Conservation (phyloP, 2,888 invertebrate genomes). For the Anthrax anthrax region DNA sequence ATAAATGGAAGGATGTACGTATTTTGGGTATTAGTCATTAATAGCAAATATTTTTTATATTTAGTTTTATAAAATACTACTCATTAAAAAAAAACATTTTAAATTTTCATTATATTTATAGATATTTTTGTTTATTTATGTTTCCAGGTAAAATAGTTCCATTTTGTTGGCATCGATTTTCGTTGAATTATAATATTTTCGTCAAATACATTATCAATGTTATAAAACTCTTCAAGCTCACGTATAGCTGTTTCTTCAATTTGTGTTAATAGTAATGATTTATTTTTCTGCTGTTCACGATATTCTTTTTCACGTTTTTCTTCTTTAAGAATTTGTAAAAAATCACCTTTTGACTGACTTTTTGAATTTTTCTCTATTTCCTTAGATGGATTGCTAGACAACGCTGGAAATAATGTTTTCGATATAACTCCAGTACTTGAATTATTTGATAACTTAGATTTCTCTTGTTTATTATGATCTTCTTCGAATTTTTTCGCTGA, state of each 20-base stretch:
- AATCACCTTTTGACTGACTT: background rate
- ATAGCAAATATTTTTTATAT: no score
- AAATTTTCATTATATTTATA: no score
- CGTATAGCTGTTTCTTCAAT: conserved; percentile 80
- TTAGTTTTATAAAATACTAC: no score
- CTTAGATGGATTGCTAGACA: no score
- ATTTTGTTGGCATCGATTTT: conserved; percentile 7
- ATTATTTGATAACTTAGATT: no score
- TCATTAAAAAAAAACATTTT: no score
- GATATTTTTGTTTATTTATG: no score
- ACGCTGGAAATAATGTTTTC: background rate
- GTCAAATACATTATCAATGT: conserved; percentile 51
- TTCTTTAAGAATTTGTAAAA: conserved; percentile 47
- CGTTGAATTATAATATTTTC: conserved; percentile 53
- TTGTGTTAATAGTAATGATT: conserved; percentile 61
- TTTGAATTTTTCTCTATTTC: background rate
- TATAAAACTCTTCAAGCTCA: conserved; percentile 61
- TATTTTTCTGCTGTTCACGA: conserved; percentile 53
- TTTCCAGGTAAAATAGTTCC: no score
- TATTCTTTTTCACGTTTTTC: conserved; percentile 60
- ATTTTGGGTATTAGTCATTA: no score
- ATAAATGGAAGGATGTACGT: no score
- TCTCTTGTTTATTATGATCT: no score
- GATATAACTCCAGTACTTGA: background rate
- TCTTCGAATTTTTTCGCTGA: no score